Conservation (phyloP, 2,888 invertebrate species). For the Gonocerus acuteangulatus region DNA sequence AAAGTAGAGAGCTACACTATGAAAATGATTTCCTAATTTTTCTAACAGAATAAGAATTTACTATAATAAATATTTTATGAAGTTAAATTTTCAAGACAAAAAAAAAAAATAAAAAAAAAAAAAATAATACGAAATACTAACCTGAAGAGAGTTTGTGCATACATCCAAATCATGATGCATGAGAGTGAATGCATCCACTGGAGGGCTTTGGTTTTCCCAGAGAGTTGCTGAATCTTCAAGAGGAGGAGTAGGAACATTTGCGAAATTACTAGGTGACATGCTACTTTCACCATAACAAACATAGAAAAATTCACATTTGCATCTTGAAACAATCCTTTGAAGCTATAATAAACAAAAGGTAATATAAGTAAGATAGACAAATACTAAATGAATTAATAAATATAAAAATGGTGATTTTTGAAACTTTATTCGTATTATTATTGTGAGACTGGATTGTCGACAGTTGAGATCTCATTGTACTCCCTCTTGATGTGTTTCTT, state of each 20-base stretch:
- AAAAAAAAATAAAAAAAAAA: too few species aligned
- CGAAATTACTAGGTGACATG: conserved; percentile 56
- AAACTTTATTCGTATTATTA: not conserved
- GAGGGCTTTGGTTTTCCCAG: conserved; percentile 75
- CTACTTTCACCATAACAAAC: conserved; percentile 82
- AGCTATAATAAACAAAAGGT: conserved; percentile 52
- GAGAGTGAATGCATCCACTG: conserved; percentile 92
- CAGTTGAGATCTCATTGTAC: too few species aligned
- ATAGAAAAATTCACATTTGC: conserved; percentile 97
- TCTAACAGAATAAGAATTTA: too few species aligned
- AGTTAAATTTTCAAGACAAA: too few species aligned
- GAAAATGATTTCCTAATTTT: too few species aligned
- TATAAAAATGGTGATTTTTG: too few species aligned
- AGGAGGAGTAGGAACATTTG: conserved; percentile 58
- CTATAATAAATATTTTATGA: too few species aligned
- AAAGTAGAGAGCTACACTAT: too few species aligned
- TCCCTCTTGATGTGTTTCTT: too few species aligned
- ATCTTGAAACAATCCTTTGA: conserved; percentile 83
- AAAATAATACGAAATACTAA: too few species aligned
- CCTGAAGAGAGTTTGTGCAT: conserved; percentile 88
- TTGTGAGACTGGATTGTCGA: too few species aligned
- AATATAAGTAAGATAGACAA: not conserved
- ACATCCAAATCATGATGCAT: conserved; percentile 98
- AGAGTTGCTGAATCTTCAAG: conserved; percentile 60
- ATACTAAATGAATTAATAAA: not conserved